Base-by-base conservation (phyloP, 1,140 invertebrate genomes). In the Drosophila rufa region DNA sequence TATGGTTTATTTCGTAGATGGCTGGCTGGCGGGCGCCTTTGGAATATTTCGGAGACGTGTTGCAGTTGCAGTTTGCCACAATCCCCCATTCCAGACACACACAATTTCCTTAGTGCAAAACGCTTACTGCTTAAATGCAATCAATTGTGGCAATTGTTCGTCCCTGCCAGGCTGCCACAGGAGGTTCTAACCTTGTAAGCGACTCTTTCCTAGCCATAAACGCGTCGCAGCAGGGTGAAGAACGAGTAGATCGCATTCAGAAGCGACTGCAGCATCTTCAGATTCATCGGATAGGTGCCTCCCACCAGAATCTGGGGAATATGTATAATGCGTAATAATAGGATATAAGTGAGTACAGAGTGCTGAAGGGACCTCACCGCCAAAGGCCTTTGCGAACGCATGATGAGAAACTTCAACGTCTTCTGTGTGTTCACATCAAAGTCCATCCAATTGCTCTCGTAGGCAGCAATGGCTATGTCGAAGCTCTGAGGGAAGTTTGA, bases 361-460 rank as follows among this genome's bases (percentile, higher is more conserved):
- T 25, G 17, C 12, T 19, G n/a, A 42, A 30, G 48, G 25, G n/a
- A 45, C 17, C 65, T 75, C 79, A 92, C 91, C 38, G 91, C 85
- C 51, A 90, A 61, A 8, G 91, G 90, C 40, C 87, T 92, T 46
- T 92, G 89, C 8, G 91, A 80, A 19, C 91, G 82, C 69, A 92
- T 75, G 46, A 92, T 91, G 11, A 92, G 70, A 38, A 92, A 77
- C 50, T 90, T 92, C 5, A 92, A 48, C 33, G 60, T 67, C 50
- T 83, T 92, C 46, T 92, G 90, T 14, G 90, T 90, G 14, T 80
- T 73, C 25, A 91, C 61, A 53, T 90, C 82, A 53, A 77, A 83
- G 40, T 92, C 79, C 65, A 86, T 86, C 90, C 90, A 92, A 60
- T 91, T 81, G 56, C 74, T 77, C 17, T 92, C 90, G 53, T 92